Evolutionary conservation across 2,797 vertebrate species (phyloP).

Genomic region (Xiphorhynchus erythropygius): DNA sequence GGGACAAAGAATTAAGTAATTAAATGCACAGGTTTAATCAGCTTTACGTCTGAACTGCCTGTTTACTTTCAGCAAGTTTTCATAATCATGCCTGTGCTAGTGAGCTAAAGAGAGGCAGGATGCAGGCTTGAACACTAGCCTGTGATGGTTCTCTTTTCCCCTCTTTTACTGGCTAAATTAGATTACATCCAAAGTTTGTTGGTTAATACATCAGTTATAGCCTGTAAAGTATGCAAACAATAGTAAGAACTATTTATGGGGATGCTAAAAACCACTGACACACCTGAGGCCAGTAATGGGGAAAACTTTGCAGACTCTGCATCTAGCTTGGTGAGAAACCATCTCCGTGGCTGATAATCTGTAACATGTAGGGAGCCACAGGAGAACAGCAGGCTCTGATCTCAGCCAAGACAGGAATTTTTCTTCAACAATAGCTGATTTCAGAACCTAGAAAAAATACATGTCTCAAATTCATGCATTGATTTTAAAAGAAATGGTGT

Average conservation of each 20-base stretch:
- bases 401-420: slow-evolving; percentile 84
- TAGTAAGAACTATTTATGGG: background rate
- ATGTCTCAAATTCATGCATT: background rate
- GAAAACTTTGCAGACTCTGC: slow-evolving; percentile 79
- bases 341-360: slow-evolving; percentile 76
- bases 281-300: slow-evolving; percentile 80
- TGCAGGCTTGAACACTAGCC: background rate
- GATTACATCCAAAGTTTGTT: background rate
- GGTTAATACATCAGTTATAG: background rate
- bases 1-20: background rate
- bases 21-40: background rate
- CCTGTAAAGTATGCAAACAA: background rate
- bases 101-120: background rate
- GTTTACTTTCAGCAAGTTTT: background rate
- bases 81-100: background rate
- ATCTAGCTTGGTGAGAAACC: slow-evolving; percentile 79
- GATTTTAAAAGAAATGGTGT: background rate
- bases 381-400: slow-evolving; percentile 80
- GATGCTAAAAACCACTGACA: background rate
- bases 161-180: background rate
- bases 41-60: background rate
- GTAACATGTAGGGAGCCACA: slow-evolving; percentile 84
- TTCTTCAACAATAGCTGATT: slow-evolving; percentile 66
- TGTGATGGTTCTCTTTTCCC: background rate
- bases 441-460: slow-evolving; percentile 75